Evolutionary conservation across 2,888 invertebrate species (phyloP), one percentile per base, ranked within the genome.

Genomic region (Amiota minor): DNA sequence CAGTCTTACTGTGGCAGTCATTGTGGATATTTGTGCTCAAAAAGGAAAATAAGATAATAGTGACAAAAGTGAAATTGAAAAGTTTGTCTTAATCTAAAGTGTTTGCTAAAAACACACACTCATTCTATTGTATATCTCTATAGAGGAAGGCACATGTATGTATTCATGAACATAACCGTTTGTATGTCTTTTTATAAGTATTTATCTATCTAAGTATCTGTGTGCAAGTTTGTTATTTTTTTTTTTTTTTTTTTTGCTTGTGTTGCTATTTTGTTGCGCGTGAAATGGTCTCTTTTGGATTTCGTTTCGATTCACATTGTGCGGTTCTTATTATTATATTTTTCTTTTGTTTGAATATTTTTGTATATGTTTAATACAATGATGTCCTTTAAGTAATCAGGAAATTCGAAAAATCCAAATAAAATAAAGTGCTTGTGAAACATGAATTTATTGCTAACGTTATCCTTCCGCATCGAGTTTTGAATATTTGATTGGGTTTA

Each of bases 31-130:
- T 62, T 62, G 35, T 62, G 20, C 23, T 35, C 9, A 62, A 35
- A 35, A 35, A 35, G 6, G 35, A 6, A 35, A 4, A 35, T 6
- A 35, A 3, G 6, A 35, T 35, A 35, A 35, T 35, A 35, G 35
- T 35, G 35, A 35, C 35, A 35, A 35, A 62, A 62, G 62, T 62
- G 62, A 35, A 9, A 6, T 62, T 14, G 45, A 62, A 62, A 35
- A 35, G 3, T 53, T 12, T 53, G 23, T 11, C 1, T 12, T 61
- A 61, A 9, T 8, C 23, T 23, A 12, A 62, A 62, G 62, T 62
- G 62, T 16, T 20, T 61, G 35, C 62, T 3, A 61, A 14, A 56
- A 16, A 56, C n/a, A 56, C n/a, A 56, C 4, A 56, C 1, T 16
- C 56, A 56, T 10, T 35, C 35, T 35, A 35, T 35, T 35, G 35